Evolutionary conservation across 1,140 invertebrate species (phyloP).

Genomic region (Tachypleus tridentatus): DNA sequence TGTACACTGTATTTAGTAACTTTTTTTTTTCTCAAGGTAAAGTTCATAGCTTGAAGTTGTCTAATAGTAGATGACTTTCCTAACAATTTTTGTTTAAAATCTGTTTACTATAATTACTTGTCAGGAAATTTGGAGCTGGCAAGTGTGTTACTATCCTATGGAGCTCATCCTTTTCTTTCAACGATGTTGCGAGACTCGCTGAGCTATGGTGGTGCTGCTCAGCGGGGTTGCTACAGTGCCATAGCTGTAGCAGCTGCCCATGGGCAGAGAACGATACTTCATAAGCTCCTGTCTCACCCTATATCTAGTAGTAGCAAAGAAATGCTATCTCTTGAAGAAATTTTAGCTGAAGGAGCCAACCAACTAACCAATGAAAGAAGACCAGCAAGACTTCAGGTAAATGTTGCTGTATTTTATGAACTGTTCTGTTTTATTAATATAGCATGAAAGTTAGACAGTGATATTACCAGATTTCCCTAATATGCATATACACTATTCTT

Average conservation of each 20-base stretch:
- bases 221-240: constrained; percentile 61
- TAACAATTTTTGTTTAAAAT: not conserved
- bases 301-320: constrained; percentile 48
- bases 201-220: constrained; percentile 69
- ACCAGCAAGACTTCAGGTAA: constrained; percentile 28
- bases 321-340: constrained; percentile 75
- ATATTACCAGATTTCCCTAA: too few species aligned
- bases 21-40: too few species aligned
- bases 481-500: too few species aligned
- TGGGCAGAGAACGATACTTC: constrained; percentile 59
- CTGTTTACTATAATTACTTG: constrained; percentile 5
- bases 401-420: too few species aligned
- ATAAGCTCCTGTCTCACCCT: constrained; percentile 64
- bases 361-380: constrained; percentile 27
- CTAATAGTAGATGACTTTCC: too few species aligned
- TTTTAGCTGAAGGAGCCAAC: constrained; percentile 62
- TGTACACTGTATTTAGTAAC: too few species aligned
- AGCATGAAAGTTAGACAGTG: too few species aligned
- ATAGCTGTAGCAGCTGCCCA: constrained; percentile 76
- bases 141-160: constrained; percentile 59
- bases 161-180: constrained; percentile 72
- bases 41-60: too few species aligned
- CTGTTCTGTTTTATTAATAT: too few species aligned
- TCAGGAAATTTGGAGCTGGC: constrained; percentile 62
- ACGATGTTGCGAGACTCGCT: constrained; percentile 67